A percentile compares a stretch with the other conserved stretches of the same genome.
Evolutionary conservation across 2,888 invertebrate genomes (phyloP).

Genomic region (Cheilosia vulpina): DNA sequence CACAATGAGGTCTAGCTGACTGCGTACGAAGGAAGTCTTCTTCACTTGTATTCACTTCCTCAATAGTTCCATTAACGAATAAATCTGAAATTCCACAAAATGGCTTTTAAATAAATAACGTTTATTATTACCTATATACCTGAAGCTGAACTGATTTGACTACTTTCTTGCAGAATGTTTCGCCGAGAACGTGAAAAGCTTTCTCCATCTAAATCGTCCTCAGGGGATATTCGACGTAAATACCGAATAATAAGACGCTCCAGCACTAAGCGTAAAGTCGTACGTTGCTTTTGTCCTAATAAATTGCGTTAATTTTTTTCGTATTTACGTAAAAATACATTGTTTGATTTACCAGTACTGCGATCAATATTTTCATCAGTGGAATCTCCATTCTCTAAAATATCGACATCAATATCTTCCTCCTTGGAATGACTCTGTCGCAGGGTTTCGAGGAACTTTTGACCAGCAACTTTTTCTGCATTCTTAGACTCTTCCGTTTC

Average conservation of each 20-base stretch:
- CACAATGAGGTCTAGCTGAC: conserved; percentile 54
- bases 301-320: background rate
- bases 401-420: conserved; percentile 59
- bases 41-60: conserved; percentile 17
- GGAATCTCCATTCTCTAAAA: conserved; percentile 38
- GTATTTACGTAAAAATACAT: background rate
- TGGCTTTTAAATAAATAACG: background rate
- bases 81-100: background rate
- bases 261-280: conserved; percentile 76
- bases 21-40: conserved; percentile 47
- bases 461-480: conserved; percentile 77
- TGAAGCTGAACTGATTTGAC: background rate
- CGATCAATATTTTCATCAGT: conserved; percentile 7
- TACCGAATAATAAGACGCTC: conserved; percentile 77
- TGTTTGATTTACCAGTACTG: background rate
- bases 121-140: conserved; percentile 9
- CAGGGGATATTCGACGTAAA: conserved; percentile 76
- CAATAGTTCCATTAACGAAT: conserved; percentile 46
- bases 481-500: conserved; percentile 56
- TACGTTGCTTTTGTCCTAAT: conserved; percentile 66
- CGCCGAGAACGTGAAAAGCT: conserved; percentile 52
- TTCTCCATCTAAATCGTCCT: conserved; percentile 66
- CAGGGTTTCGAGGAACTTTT: conserved; percentile 77
- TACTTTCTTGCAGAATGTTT: conserved; percentile 7
- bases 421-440: conserved; percentile 73